Evolutionary conservation across 2,113 vertebrate species (phyloP), one percentile per base, ranked within the genome.

Genomic region (Rallus limicola): DNA sequence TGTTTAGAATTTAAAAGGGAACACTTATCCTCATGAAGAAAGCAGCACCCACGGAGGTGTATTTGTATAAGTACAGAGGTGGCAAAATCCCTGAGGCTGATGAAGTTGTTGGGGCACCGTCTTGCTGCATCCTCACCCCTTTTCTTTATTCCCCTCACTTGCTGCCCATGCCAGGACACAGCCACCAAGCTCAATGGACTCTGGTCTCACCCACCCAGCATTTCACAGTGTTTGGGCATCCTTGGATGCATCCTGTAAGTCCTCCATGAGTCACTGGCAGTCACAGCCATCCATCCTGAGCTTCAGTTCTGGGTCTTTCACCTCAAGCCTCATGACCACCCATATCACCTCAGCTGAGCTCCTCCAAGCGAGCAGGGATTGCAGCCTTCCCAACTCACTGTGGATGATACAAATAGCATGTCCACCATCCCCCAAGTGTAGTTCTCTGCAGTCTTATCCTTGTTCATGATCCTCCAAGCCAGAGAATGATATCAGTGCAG

Each of bases 1-100:
- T 29, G 62, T 91, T 95, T 76, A 70, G 87, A 96, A 95, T 95
- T 93, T 36, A 4, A 72, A 75, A 64, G 67, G 42, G 17, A 44
- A 1, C 25, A 18, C 4, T 5, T 18, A 58, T 28, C 33, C 52
- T 40, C 70, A 60, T 12, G 24, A 23, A n/a, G 67, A 77, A 24
- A 38, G 36, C 31, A 38, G 36, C 31, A 74, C 10, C 55, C 28
- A 4, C 5, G 5, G 64, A 63, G 11, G 17, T 40, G 28, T 34
- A 21, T 55, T 19, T 46, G 44, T 44, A 17, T 28, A 34, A 70
- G 50, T 10, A 63, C 36, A 29, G 48, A 76, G 16, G 25, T 21
- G 10, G 38, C 36, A 65, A 64, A 31, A 19, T 13, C 28, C 40
- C 5, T n/a, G 42, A 53, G 21, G 52, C 29, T 9, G 20, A 50